These are phyloP conservation scores for Semotilus atromaculatus DNA, from an alignment of 2,797 vertebrate genomes.

Conservation along the genomic window DNA sequence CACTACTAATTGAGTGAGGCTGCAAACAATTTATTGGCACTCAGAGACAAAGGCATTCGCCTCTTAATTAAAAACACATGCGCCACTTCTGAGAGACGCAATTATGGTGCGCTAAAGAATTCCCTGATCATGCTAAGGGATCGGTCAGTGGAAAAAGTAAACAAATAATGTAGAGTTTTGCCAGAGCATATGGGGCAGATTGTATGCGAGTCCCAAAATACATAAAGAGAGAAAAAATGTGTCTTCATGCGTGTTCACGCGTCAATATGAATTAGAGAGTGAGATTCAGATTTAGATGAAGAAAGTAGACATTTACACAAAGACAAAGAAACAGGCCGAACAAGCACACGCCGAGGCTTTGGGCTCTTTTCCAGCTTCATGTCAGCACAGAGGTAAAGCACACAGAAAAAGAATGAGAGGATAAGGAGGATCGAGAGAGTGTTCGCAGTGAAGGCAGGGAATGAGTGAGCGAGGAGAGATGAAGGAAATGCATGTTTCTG, in stretches of 20 bases:
- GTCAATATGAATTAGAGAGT: conserved; percentile 6
- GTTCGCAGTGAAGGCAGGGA: conserved; percentile 16
- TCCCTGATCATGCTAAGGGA: conserved; percentile 47
- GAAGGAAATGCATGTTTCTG: conserved; percentile 46
- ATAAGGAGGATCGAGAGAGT: background rate
- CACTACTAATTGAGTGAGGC: conserved; percentile 63
- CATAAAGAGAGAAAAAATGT: background rate
- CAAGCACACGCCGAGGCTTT: conserved; percentile 25
- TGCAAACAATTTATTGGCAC: conserved; percentile 64
- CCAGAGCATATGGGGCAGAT: background rate
- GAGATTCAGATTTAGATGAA: conserved; percentile 27
- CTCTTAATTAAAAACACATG: conserved; percentile 65
- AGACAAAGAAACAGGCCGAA: conserved; percentile 44
- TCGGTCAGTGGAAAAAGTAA: conserved; percentile 46
- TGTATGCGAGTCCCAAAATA: background rate
- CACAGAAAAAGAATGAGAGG: conserved; percentile 18
- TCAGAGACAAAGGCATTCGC: conserved; percentile 58
- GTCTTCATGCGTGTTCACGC: background rate
- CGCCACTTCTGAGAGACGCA: conserved; percentile 57
- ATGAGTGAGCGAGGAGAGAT: conserved; percentile 33
- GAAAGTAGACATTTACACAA: background rate
- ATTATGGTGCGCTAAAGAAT: conserved; percentile 55
- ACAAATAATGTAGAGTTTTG: conserved; percentile 39
- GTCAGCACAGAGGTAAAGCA: conserved; percentile 37
- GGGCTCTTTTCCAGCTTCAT: conserved; percentile 31